Conservation (phyloP, 1,140 invertebrate genomes). For the Dufourea novaeangliae region DNA sequence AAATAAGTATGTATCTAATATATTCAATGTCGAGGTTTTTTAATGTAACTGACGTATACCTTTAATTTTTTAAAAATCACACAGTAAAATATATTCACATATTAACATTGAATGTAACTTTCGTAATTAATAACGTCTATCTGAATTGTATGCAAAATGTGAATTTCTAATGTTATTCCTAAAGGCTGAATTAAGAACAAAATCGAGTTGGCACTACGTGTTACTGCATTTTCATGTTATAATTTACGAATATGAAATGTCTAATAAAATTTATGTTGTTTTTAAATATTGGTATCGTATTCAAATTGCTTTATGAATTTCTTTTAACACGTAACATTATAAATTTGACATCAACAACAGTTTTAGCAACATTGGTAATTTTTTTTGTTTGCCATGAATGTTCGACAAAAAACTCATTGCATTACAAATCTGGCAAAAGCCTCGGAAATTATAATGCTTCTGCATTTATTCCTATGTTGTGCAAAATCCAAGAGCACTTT, state of each 20-base stretch:
- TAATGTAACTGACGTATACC: slow-evolving; percentile 1
- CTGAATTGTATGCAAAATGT: slow-evolving; percentile 18
- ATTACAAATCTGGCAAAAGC: slow-evolving; percentile 22
- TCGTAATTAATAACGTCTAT: slow-evolving; percentile 25
- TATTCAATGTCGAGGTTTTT: not conserved
- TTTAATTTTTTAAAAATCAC: slow-evolving; percentile 13
- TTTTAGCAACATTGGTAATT: slow-evolving; percentile 48
- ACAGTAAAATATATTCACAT: slow-evolving; percentile 8
- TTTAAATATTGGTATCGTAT: slow-evolving; percentile 31
- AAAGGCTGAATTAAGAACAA: slow-evolving; percentile 23
- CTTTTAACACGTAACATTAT: slow-evolving; percentile 53
- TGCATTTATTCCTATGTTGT: slow-evolving; percentile 25
- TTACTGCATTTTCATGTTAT: slow-evolving; percentile 29
- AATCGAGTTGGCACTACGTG: slow-evolving; percentile 42
- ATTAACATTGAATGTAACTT: slow-evolving; percentile 33
- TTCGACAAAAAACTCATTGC: slow-evolving; percentile 22
- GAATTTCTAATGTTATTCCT: slow-evolving; percentile 26
- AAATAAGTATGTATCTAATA: slow-evolving; percentile 9
- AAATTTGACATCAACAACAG: slow-evolving; percentile 50
- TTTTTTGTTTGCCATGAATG: slow-evolving; percentile 22
- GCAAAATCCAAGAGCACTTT: slow-evolving; percentile 41
- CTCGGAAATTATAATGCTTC: slow-evolving; percentile 31
- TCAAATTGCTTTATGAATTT: slow-evolving; percentile 43
- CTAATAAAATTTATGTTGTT: slow-evolving; percentile 12
- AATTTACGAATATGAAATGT: slow-evolving; percentile 36